Evolutionary conservation across 2,113 vertebrate genomes (phyloP), one percentile per base, ranked within the genome.

Genomic region (Cryptoleucopteryx plumbea): DNA sequence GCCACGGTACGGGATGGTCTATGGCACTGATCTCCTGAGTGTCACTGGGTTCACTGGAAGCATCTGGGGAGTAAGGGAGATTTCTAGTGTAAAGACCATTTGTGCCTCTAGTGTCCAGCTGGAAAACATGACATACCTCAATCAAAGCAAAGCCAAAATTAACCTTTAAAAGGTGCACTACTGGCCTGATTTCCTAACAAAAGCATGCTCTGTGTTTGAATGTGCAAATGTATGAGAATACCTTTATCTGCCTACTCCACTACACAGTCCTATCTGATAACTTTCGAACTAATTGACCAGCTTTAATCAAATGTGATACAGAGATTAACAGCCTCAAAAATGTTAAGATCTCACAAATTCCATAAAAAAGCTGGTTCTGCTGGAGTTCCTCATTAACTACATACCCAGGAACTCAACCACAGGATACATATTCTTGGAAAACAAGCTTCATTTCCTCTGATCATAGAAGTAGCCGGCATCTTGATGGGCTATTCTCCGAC

Each of bases 401-500:
- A 90, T 56, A 79, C 62, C 16, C 82, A 85, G 70, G 70, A 79
- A 82, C 80, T 95, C 90, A 91, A 65, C 48, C 25, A 78, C 17
- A 36, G 82, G 78, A 85, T 82, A 45, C 4, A 53, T 40, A 13
- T 80, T 73, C 71, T 73, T 88, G 56, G 84, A 43, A 93, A 96
- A 38, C 4, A 12, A 79, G 31, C 21, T 87, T 82, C 40, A 61
- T 83, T 95, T 95, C 65, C 40, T 48, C 43, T 2, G 38, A 84
- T 87, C 82, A 90, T 66, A 90, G 89, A 75, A 75, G 73, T 85
- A 93, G 38, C 40, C 79, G 81, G 86, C 43, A 68, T 72, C 84
- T 79, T 83, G 89, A 89, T 75, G 56, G 89, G 61, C 63, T 95
- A 61, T 72, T 94, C 89, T 89, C 70, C 73, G 89, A 79, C 65